A percentile compares a stretch with the other conserved stretches of the same genome.
These are phyloP conservation scores for Setophaga coronata DNA, from an alignment of 2,113 vertebrate genomes.

Conservation along the genomic window DNA sequence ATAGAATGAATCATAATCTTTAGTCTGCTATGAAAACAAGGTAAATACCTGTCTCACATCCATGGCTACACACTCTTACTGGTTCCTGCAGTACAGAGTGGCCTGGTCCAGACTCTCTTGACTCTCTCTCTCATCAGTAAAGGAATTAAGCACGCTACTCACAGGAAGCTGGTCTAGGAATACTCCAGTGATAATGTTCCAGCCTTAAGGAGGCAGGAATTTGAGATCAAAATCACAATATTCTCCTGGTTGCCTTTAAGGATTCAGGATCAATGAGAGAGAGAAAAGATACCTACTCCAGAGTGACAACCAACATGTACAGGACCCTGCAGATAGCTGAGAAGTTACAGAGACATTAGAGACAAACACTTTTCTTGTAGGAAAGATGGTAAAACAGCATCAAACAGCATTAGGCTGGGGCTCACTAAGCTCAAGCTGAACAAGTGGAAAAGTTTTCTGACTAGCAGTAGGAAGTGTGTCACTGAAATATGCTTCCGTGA, in stretches of 20 bases:
- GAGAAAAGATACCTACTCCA: accelerated
- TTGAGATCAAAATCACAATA: not conserved
- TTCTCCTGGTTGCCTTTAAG: not conserved
- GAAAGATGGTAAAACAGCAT: not conserved
- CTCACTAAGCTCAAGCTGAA: not conserved
- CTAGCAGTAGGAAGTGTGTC: not conserved
- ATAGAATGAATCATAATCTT: not conserved
- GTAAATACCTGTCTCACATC: not conserved
- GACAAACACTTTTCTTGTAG: not conserved
- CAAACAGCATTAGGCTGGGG: accelerated
- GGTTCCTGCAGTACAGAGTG: not conserved
- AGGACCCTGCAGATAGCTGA: not conserved
- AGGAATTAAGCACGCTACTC: not conserved
- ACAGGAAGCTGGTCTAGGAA: not conserved
- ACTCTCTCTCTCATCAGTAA: not conserved
- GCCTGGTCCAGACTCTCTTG: not conserved
- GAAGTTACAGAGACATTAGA: not conserved
- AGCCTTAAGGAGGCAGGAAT: not conserved
- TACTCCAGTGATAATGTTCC: not conserved
- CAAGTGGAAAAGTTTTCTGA: not conserved
- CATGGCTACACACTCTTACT: not conserved
- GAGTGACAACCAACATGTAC: not conserved
- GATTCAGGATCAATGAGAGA: not conserved
- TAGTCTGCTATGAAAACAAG: not conserved
- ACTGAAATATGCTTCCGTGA: not conserved